phyloP scores from a whole-genome alignment of 2,888 invertebrate species.

The Dione juno region DNA sequence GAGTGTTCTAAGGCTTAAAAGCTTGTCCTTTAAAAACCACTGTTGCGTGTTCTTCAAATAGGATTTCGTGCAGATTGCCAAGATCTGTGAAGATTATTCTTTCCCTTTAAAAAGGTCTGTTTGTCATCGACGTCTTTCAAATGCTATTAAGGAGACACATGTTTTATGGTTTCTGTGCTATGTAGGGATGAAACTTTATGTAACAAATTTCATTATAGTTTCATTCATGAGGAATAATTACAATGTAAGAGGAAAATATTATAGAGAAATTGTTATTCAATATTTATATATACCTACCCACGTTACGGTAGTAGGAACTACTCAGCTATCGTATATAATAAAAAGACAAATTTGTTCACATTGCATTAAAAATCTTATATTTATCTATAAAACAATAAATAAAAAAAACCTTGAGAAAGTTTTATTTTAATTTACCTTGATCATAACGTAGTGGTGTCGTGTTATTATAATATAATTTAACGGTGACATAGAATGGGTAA shows the following conservation, averaged over 20 bases:
- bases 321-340: no score
- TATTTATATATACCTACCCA: no score
- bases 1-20: constrained; percentile 66
- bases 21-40: constrained; percentile 71
- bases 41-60: constrained; percentile 78
- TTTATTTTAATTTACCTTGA: no score
- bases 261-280: no score
- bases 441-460: no score
- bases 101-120: constrained; percentile 68
- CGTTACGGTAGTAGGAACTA: no score
- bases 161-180: constrained; percentile 45
- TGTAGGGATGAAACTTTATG: constrained; percentile 16
- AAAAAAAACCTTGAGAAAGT: no score
- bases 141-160: constrained; percentile 66
- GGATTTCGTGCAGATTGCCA: constrained; percentile 75
- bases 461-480: no score
- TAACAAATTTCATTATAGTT: constrained; percentile 1
- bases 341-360: no score
- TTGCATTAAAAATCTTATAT: no score
- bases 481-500: no score
- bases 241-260: background rate
- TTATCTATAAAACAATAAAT: no score
- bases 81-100: constrained; percentile 61
- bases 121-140: constrained; percentile 64
- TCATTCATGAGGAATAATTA: background rate